phyloP scores from a whole-genome alignment of 2,797 vertebrate species.

The Pampus argenteus region DNA sequence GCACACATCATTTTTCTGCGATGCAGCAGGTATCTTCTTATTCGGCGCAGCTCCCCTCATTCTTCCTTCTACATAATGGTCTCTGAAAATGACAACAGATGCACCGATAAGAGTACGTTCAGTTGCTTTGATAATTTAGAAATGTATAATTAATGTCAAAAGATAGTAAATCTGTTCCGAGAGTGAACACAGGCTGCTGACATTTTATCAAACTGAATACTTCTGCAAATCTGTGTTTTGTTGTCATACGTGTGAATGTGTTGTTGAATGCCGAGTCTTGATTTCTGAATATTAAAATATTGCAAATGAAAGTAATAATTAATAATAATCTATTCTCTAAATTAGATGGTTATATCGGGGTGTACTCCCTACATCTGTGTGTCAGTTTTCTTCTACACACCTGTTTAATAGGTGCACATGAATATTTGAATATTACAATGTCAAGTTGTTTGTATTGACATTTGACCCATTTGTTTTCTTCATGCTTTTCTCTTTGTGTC shows the following conservation, averaged over 20 bases:
- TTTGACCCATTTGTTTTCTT: neutral
- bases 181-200: neutral
- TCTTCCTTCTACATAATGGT: constrained; percentile 99
- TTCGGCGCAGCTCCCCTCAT: constrained; percentile 98
- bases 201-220: neutral
- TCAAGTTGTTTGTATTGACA: too few species aligned
- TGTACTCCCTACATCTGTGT: too few species aligned
- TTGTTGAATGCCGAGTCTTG: neutral
- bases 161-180: neutral
- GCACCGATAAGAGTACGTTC: constrained; percentile 3
- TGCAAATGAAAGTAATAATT: too few species aligned
- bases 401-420: too few species aligned
- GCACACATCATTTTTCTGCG: constrained; percentile 98
- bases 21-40: constrained; percentile 95
- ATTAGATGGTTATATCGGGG: too few species aligned
- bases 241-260: neutral
- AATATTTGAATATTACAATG: too few species aligned
- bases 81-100: constrained; percentile 81
- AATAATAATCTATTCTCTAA: too few species aligned
- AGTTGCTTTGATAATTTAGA: neutral
- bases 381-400: too few species aligned
- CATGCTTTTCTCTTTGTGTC: neutral
- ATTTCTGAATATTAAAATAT: neutral
- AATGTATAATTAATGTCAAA: neutral
- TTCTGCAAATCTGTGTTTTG: neutral